Conservation (phyloP, 2,888 invertebrate species). For the Xestoiulus laeticollis region DNA sequence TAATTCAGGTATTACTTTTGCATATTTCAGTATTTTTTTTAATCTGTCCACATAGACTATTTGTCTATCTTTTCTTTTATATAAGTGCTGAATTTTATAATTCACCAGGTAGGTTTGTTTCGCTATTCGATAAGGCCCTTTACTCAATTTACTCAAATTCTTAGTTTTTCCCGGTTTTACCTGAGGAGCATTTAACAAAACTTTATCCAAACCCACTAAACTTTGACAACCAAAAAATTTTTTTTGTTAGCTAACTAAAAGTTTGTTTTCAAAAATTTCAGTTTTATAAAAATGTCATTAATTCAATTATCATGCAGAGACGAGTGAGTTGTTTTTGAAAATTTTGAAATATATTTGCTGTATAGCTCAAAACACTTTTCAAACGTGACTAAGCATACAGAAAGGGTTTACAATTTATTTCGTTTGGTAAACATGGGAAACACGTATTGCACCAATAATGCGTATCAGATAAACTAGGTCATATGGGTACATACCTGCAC, state of each 20-base stretch:
- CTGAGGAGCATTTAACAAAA: background rate
- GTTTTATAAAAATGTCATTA: too few relatives aligned
- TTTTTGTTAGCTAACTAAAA: background rate
- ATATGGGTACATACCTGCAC: background rate
- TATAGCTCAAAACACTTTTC: too few relatives aligned
- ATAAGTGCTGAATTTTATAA: background rate
- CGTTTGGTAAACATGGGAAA: background rate
- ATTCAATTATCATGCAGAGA: background rate
- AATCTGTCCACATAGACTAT: background rate
- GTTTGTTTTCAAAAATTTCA: too few relatives aligned
- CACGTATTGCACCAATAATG: background rate
- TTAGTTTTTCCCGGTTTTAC: background rate
- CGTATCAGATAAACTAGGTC: constrained; percentile 1
- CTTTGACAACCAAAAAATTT: too few relatives aligned
- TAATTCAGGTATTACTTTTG: too few relatives aligned
- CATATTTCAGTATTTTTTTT: too few relatives aligned
- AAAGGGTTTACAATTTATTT: background rate
- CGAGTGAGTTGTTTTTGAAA: background rate
- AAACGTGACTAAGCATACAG: background rate
- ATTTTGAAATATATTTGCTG: background rate
- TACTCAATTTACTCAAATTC: background rate
- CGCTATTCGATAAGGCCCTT: background rate
- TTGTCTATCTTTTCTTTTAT: background rate
- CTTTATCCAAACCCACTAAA: background rate
- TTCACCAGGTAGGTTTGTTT: background rate